Percentiles rank a stretch among this genome's conserved stretches.
phyloP scores from a whole-genome alignment of 2,797 vertebrate species.

The Borostomias antarcticus region DNA sequence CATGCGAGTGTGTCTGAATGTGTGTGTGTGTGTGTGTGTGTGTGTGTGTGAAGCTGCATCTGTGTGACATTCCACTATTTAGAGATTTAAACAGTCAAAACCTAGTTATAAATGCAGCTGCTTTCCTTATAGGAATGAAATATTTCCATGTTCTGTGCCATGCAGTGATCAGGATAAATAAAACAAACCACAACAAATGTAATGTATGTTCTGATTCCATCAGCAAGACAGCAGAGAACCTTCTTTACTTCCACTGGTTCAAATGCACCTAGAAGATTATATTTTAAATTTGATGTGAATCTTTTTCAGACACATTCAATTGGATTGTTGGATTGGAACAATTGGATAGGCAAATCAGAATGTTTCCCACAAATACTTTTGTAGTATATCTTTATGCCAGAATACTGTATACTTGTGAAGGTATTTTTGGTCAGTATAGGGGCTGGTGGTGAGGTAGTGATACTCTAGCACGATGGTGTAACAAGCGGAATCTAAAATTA shows the following conservation, averaged over 20 bases:
- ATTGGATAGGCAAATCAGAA: neutral
- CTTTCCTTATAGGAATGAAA: slow-evolving; percentile 8
- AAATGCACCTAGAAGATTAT: neutral
- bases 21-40: slow-evolving; percentile 12
- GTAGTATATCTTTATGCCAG: neutral
- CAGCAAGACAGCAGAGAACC: neutral
- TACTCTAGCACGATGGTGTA: no score
- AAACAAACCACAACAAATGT: slow-evolving; percentile 21
- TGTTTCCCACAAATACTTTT: neutral
- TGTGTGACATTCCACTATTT: slow-evolving; percentile 21
- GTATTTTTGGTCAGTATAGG: no score
- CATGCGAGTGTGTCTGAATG: slow-evolving; percentile 14
- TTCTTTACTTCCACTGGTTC: neutral
- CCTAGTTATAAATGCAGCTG: slow-evolving; percentile 26
- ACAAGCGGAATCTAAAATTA: neutral
- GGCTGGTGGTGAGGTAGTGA: no score
- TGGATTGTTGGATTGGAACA: no score
- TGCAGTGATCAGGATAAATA: slow-evolving; percentile 12
- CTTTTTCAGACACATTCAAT: neutral
- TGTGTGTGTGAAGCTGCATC: slow-evolving; percentile 24
- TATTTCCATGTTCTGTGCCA: neutral
- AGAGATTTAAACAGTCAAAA: slow-evolving; percentile 29
- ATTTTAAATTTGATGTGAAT: no score
- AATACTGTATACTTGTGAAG: neutral
- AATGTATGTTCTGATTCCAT: slow-evolving; percentile 8